Evolutionary conservation across 2,888 invertebrate species (phyloP).

Genomic region (Fabriciana adippe): DNA sequence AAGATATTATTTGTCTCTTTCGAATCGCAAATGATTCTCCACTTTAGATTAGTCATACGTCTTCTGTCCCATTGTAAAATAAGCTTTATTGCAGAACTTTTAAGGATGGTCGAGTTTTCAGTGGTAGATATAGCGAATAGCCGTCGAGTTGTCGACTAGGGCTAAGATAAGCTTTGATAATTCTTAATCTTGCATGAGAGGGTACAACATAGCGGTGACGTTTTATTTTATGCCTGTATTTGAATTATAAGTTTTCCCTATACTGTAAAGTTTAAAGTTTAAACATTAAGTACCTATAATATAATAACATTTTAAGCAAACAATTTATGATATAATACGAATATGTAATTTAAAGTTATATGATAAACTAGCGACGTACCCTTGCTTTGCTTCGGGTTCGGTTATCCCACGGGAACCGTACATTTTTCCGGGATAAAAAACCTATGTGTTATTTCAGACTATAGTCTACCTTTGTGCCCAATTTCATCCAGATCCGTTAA

Average conservation of each 20-base stretch:
- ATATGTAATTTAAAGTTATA: too few species aligned
- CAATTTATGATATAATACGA: too few species aligned
- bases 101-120: conserved; percentile 49
- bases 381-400: too few species aligned
- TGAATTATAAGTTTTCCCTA: conserved; percentile 7
- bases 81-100: conserved; percentile 45
- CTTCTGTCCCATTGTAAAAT: conserved; percentile 48
- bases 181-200: conserved; percentile 64
- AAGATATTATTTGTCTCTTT: conserved; percentile 76
- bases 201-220: conserved; percentile 30
- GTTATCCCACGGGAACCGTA: too few species aligned
- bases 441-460: too few species aligned
- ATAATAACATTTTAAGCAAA: too few species aligned
- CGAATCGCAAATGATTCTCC: conserved; percentile 80
- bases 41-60: conserved; percentile 78
- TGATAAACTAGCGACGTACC: too few species aligned
- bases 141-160: conserved; percentile 71
- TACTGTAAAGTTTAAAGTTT: conserved; percentile 8
- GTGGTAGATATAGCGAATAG: conserved; percentile 53
- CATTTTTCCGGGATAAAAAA: too few species aligned
- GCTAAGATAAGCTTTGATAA: conserved; percentile 73
- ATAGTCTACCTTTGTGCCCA: too few species aligned
- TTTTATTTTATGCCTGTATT: conserved; percentile 13
- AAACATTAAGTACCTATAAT: background rate
- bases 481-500: too few species aligned